Percentiles rank a stretch among this genome's conserved stretches.
Evolutionary conservation across 1,140 invertebrate genomes (phyloP).

Genomic region (Probaryconus sp.): DNA sequence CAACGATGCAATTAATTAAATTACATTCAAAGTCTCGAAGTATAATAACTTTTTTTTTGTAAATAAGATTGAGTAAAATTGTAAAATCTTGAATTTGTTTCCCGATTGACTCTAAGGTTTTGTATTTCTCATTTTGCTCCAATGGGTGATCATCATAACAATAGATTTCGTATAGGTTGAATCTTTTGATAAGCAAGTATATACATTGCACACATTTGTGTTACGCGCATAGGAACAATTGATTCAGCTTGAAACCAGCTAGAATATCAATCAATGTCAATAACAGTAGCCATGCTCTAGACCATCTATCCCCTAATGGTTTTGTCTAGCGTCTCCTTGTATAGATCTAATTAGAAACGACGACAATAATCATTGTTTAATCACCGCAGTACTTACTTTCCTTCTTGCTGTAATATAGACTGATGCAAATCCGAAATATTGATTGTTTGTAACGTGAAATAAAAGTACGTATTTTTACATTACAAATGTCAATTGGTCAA

Average conservation of each 20-base stretch:
- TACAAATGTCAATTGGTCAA: too few species aligned
- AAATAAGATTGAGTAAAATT: too few species aligned
- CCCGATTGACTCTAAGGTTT: not conserved
- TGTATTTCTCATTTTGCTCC: not conserved
- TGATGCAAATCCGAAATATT: too few species aligned
- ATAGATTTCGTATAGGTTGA: not conserved
- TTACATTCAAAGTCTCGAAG: too few species aligned
- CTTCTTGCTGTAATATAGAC: too few species aligned
- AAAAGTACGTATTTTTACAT: too few species aligned
- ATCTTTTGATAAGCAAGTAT: slow-evolving; percentile 33
- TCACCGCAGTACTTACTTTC: slow-evolving; percentile 17
- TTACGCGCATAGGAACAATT: slow-evolving; percentile 40
- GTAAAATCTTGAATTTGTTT: not conserved
- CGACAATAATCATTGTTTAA: slow-evolving; percentile 47
- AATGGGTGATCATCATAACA: slow-evolving; percentile 8
- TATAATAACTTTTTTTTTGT: too few species aligned
- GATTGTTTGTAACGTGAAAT: too few species aligned
- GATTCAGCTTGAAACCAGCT: slow-evolving; percentile 55
- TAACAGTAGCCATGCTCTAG: slow-evolving; percentile 43
- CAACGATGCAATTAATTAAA: too few species aligned
- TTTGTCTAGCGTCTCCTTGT: slow-evolving; percentile 46
- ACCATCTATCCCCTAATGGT: slow-evolving; percentile 40
- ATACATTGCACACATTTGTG: slow-evolving; percentile 31
- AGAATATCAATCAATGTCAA: slow-evolving; percentile 67
- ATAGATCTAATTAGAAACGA: slow-evolving; percentile 51